phyloP scores from a whole-genome alignment of 2,888 invertebrate genomes.

The Meandrusa payeni region DNA sequence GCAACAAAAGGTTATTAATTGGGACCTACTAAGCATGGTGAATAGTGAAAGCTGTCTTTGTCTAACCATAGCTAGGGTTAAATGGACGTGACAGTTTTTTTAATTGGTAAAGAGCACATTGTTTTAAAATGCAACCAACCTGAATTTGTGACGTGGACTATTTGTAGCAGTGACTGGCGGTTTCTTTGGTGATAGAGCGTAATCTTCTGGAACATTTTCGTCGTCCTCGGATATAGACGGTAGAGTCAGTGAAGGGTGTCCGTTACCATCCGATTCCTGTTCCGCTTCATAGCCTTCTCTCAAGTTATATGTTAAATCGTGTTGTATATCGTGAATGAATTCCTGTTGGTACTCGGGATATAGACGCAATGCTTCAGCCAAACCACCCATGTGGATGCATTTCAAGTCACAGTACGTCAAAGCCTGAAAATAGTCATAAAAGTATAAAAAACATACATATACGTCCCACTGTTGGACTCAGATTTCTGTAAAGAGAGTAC shows the following conservation, averaged over 20 bases:
- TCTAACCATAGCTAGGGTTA: too few species aligned
- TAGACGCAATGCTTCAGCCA: constrained; percentile 92
- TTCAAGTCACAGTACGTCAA: constrained; percentile 98
- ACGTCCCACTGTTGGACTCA: too few species aligned
- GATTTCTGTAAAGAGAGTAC: too few species aligned
- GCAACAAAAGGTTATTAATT: too few species aligned
- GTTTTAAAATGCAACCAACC: too few species aligned
- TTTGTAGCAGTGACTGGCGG: constrained; percentile 77
- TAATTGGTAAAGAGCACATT: too few species aligned
- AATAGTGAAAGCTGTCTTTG: too few species aligned
- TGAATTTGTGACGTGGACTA: constrained; percentile 86
- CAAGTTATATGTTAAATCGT: constrained; percentile 96
- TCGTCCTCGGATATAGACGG: constrained; percentile 98
- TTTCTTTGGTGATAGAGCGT: constrained; percentile 84
- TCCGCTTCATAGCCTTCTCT: constrained; percentile 96
- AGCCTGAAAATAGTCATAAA: constrained; percentile 80
- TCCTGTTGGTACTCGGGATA: constrained; percentile 98
- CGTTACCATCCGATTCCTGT: constrained; percentile 88
- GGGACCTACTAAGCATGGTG: too few species aligned
- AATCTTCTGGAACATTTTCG: constrained; percentile 91
- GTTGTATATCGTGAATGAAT: constrained; percentile 96
- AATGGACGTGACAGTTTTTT: too few species aligned
- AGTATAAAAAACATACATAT: too few species aligned
- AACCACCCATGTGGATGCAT: constrained; percentile 94
- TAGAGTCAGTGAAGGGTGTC: constrained; percentile 89